Base-by-base conservation (phyloP, 2,797 vertebrate species). In the Takifugu rubripes region DNA sequence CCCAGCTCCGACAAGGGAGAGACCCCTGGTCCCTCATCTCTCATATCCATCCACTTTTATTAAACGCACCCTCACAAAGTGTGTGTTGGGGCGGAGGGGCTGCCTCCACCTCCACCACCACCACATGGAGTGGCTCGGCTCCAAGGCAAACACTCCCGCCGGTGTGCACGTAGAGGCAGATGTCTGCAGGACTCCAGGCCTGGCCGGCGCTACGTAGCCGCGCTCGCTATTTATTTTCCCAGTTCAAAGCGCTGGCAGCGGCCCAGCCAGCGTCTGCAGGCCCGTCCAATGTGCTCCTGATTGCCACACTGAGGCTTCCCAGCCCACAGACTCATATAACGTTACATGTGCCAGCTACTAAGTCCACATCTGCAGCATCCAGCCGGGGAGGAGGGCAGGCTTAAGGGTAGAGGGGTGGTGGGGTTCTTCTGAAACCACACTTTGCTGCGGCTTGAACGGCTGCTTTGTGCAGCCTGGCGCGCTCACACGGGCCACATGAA, bases 201-300 rank as follows among this genome's bases (percentile, higher is more conserved):
- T 86, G 79, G 81, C 93, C 90, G 89, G 89, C 89, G 90, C 89
- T 91, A 90, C 91, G 81, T 88, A 75, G 84, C 89, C 87, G 90
- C 90, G 90, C 92, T 92, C 91, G 84, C 83, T 93, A 88, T 94
- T 95, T 95, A 93, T 94, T 93, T 94, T 93, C 90, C 77, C 79
- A 92, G 92, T 95, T 96, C 93, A 97, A 95, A 96, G 94, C 75
- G 56, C 91, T 94, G 93, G 94, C 93, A 93, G 82, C 64, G 68
- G 83, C 89, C 78, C 77, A 78, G 84, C 79, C 86, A 87, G 87
- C 90, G 92, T 90, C 91, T 93, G 87, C 90, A 87, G 90, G 87
- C 87, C 90, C 81, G 86, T 88, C 87, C 86, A 81, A 82, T 70
- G 74, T 60, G 59, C 79, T 89, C 83, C 76, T 87, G 90, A 94